These are phyloP conservation scores for Anniella stebbinsi DNA, from an alignment of 2,797 vertebrate genomes.

Conservation along the genomic window DNA sequence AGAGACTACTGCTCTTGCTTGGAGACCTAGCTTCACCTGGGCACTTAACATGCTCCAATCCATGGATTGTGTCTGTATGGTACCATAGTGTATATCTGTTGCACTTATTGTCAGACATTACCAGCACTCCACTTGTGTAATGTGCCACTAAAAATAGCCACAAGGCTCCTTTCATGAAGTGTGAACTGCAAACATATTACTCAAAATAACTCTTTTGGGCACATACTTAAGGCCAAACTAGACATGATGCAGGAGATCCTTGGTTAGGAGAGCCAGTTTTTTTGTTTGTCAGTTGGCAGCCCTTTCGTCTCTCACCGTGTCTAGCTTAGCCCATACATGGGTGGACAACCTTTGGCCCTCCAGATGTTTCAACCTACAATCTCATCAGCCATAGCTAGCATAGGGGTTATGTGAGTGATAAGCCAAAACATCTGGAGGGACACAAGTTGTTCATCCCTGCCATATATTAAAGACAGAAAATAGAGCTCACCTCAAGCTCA, in stretches of 20 bases:
- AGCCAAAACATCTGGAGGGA: too few relatives aligned
- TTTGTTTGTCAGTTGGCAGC: too few relatives aligned
- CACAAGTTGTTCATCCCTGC: too few relatives aligned
- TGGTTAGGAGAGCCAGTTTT: too few relatives aligned
- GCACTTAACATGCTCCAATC: not conserved
- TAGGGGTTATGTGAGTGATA: too few relatives aligned
- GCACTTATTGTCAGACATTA: not conserved
- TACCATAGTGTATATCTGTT: not conserved
- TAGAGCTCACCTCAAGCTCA: not conserved
- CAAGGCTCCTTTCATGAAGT: not conserved
- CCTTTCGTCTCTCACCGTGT: too few relatives aligned
- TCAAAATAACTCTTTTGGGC: not conserved
- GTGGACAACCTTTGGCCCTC: too few relatives aligned
- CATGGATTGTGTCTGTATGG: not conserved
- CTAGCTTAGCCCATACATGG: too few relatives aligned
- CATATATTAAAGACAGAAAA: not conserved
- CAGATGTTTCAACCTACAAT: too few relatives aligned
- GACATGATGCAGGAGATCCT: too few relatives aligned
- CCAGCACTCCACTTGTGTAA: not conserved
- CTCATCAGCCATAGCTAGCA: too few relatives aligned
- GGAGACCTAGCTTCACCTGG: not conserved
- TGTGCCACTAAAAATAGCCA: not conserved
- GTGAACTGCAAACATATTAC: not conserved
- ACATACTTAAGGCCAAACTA: too few relatives aligned
- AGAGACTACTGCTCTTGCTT: not conserved